A percentile compares a stretch with the other conserved stretches of the same genome.
Conservation (phyloP, 2,797 vertebrate species). For the Acomys russatus region DNA sequence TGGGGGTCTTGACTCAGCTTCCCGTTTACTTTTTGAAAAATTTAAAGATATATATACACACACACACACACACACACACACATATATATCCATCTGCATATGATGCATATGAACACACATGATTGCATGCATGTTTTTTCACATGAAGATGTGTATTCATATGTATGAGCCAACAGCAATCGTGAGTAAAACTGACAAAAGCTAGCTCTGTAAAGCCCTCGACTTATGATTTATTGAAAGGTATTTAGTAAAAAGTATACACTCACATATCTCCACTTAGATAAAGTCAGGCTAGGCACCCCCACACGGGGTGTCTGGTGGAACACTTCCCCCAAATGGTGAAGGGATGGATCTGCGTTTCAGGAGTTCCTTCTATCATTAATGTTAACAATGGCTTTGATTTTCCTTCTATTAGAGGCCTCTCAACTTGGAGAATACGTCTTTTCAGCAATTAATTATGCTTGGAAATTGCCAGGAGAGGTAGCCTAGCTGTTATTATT, state of each 20-base stretch:
- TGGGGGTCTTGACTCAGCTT: conserved; percentile 80
- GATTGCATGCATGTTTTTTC: not conserved
- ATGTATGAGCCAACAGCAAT: not conserved
- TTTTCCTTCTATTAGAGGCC: conserved; percentile 60
- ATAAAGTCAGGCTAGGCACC: conserved; percentile 54
- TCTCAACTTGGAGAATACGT: conserved; percentile 64
- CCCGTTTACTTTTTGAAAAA: conserved; percentile 32
- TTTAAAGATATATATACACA: not conserved
- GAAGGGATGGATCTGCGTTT: conserved; percentile 80
- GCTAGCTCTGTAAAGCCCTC: conserved; percentile 81
- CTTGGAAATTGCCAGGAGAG: conserved; percentile 58
- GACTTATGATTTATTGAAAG: conserved; percentile 81
- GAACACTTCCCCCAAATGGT: conserved; percentile 49
- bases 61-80: not conserved
- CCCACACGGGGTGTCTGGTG: not conserved
- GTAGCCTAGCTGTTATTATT: conserved; percentile 66
- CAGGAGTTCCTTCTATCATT: conserved; percentile 71
- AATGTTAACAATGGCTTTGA: conserved; percentile 60
- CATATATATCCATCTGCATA: too few relatives aligned
- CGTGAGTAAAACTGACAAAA: conserved; percentile 77
- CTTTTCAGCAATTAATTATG: conserved; percentile 73
- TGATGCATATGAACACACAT: not conserved
- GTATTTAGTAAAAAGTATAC: conserved; percentile 56
- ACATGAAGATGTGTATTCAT: not conserved
- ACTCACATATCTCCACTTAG: conserved; percentile 76